Percentiles rank a stretch among this genome's conserved stretches.
phyloP scores from a whole-genome alignment of 2,797 vertebrate species.

The Rhinogobio ventralis region DNA sequence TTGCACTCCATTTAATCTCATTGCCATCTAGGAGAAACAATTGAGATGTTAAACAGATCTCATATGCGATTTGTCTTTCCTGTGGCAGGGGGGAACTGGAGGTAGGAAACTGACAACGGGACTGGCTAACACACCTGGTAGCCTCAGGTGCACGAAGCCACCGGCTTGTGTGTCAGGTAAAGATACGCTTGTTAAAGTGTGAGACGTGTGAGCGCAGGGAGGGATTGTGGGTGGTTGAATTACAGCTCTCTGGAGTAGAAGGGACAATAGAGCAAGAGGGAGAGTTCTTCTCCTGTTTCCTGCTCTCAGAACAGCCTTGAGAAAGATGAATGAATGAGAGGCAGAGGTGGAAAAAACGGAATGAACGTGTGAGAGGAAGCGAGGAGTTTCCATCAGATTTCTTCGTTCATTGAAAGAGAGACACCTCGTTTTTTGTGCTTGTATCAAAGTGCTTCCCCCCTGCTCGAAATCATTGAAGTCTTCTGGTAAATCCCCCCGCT shows the following conservation, averaged over 20 bases:
- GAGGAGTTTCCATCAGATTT: slow-evolving; percentile 15
- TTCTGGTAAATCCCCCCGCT: slow-evolving; percentile 18
- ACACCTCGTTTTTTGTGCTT: neutral
- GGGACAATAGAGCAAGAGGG: slow-evolving; percentile 38
- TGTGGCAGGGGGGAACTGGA: slow-evolving; percentile 14
- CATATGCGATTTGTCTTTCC: slow-evolving; percentile 10
- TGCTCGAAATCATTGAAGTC: neutral
- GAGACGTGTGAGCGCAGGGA: slow-evolving; percentile 46
- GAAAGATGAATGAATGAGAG: slow-evolving; percentile 41
- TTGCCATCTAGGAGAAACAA: slow-evolving; percentile 18
- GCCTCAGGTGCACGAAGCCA: slow-evolving; percentile 40
- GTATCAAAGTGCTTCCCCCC: neutral
- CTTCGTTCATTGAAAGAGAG: slow-evolving; percentile 7
- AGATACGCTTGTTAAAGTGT: slow-evolving; percentile 38
- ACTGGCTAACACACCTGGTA: slow-evolving; percentile 46
- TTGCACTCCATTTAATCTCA: neutral
- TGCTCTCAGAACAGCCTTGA: slow-evolving; percentile 45
- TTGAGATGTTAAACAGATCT: slow-evolving; percentile 44
- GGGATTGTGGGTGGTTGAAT: slow-evolving; percentile 46
- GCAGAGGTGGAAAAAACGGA: slow-evolving; percentile 12
- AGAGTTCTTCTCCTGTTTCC: slow-evolving; percentile 35
- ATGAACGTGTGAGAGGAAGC: slow-evolving; percentile 24
- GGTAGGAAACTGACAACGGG: slow-evolving; percentile 34
- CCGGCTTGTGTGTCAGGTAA: slow-evolving; percentile 44
- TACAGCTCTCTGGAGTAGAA: slow-evolving; percentile 38